Conservation (phyloP, 2,888 invertebrate species). For the Synergus itoensis region DNA sequence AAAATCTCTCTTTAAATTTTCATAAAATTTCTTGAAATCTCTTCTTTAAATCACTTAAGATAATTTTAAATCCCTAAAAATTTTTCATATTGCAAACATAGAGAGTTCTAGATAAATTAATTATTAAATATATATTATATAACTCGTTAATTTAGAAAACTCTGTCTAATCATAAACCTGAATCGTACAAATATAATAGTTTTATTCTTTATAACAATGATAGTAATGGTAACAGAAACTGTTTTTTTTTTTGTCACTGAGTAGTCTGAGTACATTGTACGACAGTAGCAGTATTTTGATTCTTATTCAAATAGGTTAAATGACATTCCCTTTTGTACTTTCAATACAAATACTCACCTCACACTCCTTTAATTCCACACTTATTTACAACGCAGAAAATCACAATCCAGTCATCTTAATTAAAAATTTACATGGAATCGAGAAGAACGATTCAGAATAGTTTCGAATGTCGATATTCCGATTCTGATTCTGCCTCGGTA, state of each 20-base stretch:
- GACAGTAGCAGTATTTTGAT: slow-evolving; percentile 14
- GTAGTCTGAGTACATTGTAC: slow-evolving; percentile 9
- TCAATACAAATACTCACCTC: slow-evolving; percentile 44
- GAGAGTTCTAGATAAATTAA: too few relatives aligned
- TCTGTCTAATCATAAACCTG: not conserved
- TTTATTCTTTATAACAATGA: slow-evolving; percentile 65
- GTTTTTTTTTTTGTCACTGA: slow-evolving; percentile 45
- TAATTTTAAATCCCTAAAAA: too few relatives aligned
- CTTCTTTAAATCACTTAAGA: too few relatives aligned
- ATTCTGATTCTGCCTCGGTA: slow-evolving; percentile 88
- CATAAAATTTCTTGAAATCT: too few relatives aligned
- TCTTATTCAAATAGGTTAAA: slow-evolving; percentile 45
- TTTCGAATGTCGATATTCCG: slow-evolving; percentile 74
- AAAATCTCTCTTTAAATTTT: too few relatives aligned
- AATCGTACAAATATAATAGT: slow-evolving; percentile 63
- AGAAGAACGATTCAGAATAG: slow-evolving; percentile 65
- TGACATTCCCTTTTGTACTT: slow-evolving; percentile 58
- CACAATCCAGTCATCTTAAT: slow-evolving; percentile 8
- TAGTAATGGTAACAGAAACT: slow-evolving; percentile 62
- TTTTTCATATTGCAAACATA: too few relatives aligned
- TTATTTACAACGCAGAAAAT: slow-evolving; percentile 37
- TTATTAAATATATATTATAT: too few relatives aligned
- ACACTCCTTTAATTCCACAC: not conserved
- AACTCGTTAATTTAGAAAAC: too few relatives aligned
- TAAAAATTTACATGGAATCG: slow-evolving; percentile 30